Base-by-base conservation (phyloP, 2,797 vertebrate genomes). In the Knipowitschia caucasica region DNA sequence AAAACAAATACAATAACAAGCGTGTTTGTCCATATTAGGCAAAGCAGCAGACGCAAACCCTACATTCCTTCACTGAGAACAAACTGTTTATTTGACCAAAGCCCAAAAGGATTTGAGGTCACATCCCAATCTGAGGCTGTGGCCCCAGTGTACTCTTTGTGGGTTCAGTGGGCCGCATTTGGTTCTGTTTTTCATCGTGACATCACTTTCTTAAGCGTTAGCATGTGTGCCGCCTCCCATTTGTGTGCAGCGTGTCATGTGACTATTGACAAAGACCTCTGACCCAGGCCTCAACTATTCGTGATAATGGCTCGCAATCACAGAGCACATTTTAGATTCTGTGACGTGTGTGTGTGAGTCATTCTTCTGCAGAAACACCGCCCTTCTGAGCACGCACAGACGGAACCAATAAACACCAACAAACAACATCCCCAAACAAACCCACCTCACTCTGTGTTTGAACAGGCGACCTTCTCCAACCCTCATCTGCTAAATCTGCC, bases 171-270 rank as follows among this genome's bases (percentile, higher is more conserved):
- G 30, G 31, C 15, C 39, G 46, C 80, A 87, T 7, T 73, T 77
- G 77, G 55, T 80, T 84, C 65, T 2, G 46, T 15, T 34, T n/a
- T 30, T 50, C 39, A 44, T 60, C 21, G 64, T 76, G 62, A 77
- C 71, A 71, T 81, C 63, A 83, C 56, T 50, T 51, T 36, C 47
- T 24, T 46, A 80, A 81, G 36, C 4, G 24, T 59, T 80, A 63
- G 68, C 68, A 75, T 57, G 67, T 67, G 61, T 51, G 45, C 75
- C 5, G 53, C 71, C 76, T 31, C 81, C 83, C 73, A 58, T 60
- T 25, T 45, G 27, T 59, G 59, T 43, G 20, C n/a, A 62, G 30
- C 27, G 44, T 35, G 21, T 42, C 50, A 24, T 18, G 24, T 3
- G 21, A 34, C 7, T 11, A 45, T 58, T 14, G 26, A 17, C 50